Conservation (phyloP, 1,140 invertebrate species). For the Drosophila orosa region DNA sequence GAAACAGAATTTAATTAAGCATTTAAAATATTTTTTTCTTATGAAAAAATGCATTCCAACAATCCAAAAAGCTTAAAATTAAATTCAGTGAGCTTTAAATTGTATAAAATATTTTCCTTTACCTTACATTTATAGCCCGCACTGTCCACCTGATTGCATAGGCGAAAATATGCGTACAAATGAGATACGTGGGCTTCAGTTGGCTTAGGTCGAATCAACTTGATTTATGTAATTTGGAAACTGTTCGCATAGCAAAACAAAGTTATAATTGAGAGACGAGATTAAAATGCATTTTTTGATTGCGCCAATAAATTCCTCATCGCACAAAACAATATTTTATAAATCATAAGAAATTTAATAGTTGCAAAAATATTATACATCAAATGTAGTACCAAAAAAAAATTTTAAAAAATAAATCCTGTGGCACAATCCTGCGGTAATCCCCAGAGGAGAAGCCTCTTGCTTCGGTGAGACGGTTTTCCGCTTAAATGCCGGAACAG, state of each 20-base stretch:
- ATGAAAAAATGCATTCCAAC: neutral
- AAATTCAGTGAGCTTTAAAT: neutral
- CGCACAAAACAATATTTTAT: conserved; percentile 1
- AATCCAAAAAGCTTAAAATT: neutral
- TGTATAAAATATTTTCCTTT: neutral
- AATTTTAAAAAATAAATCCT: neutral
- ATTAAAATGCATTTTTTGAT: conserved; percentile 47
- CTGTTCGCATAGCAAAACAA: conserved; percentile 34
- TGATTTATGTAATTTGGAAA: conserved; percentile 54
- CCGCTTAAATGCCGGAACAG: conserved; percentile 36
- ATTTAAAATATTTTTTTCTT: neutral
- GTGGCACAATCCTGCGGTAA: conserved; percentile 22
- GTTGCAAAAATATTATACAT: neutral
- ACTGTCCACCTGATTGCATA: conserved; percentile 20
- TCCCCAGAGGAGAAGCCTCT: conserved; percentile 8
- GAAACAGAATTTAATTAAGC: neutral
- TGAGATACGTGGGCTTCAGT: conserved; percentile 32
- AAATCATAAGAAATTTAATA: conserved; percentile 4
- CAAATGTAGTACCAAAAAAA: neutral
- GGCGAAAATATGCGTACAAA: conserved; percentile 24
- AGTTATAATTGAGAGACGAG: conserved; percentile 42
- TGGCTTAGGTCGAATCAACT: conserved; percentile 44
- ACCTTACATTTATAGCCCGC: neutral
- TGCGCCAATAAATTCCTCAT: conserved; percentile 21
- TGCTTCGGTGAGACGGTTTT: conserved; percentile 17